phyloP scores from a whole-genome alignment of 2,113 vertebrate species.

The Tetrao urogallus region DNA sequence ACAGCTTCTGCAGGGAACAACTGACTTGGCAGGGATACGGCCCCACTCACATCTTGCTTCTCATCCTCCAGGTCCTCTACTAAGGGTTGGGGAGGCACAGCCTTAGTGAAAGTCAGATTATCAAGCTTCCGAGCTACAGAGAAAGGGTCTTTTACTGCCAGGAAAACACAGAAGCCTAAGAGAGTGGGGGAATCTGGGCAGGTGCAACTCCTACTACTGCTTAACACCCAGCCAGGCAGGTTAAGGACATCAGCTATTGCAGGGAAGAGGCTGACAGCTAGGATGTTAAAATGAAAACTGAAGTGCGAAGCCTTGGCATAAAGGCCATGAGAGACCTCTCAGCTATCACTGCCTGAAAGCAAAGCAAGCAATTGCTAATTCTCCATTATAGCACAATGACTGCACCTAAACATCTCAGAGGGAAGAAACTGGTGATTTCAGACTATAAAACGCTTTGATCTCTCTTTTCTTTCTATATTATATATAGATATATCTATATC shows the following conservation, averaged over 20 bases:
- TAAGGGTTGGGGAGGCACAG: not conserved
- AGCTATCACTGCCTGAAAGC: not conserved
- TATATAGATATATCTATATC: not conserved
- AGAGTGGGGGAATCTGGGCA: not conserved
- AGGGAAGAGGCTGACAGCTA: not conserved
- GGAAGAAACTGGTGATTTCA: not conserved
- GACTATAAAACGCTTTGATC: not conserved
- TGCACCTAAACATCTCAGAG: not conserved
- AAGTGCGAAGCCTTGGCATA: not conserved
- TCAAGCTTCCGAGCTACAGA: not conserved
- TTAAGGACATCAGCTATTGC: not conserved
- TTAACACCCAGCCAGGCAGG: not conserved
- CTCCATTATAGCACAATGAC: not conserved
- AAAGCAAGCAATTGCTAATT: not conserved
- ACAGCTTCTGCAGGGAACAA: not conserved
- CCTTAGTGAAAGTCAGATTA: not conserved
- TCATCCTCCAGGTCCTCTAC: too few relatives aligned
- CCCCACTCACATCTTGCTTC: rapidly evolving
- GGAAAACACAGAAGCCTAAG: not conserved
- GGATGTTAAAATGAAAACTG: not conserved
- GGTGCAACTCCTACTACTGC: not conserved
- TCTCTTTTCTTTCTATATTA: not conserved
- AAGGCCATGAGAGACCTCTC: not conserved
- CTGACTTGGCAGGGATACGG: rapidly evolving
- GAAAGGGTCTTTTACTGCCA: not conserved